These are phyloP conservation scores for Chrysocyon brachyurus DNA, from an alignment of 2,797 vertebrate species.

Conservation along the genomic window DNA sequence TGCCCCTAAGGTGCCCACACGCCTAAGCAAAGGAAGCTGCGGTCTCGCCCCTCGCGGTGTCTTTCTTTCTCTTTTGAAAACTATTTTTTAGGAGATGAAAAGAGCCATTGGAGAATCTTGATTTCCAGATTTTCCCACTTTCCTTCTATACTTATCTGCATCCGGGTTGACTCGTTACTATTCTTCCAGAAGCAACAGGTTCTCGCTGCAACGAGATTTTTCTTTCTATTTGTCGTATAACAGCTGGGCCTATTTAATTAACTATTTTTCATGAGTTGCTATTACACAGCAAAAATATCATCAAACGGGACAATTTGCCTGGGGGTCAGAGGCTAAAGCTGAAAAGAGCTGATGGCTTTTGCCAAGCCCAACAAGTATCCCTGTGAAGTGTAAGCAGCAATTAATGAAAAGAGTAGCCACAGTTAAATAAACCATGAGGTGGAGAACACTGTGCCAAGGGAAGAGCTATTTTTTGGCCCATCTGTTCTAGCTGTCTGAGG, in stretches of 20 bases:
- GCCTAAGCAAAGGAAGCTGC: too few relatives aligned
- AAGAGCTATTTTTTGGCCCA: background rate
- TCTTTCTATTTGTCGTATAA: background rate
- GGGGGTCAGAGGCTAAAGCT: constrained; percentile 36
- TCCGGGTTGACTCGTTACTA: background rate
- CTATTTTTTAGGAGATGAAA: background rate
- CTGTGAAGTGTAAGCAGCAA: constrained; percentile 50
- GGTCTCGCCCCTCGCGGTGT: background rate
- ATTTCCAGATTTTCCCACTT: background rate
- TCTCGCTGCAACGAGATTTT: background rate
- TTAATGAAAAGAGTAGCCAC: constrained; percentile 63
- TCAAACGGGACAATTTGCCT: constrained; percentile 53
- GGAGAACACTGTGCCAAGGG: background rate
- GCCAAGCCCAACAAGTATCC: constrained; percentile 65
- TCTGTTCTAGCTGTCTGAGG: background rate
- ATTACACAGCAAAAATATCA: constrained; percentile 29
- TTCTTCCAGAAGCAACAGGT: constrained; percentile 14
- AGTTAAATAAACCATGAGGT: constrained; percentile 49
- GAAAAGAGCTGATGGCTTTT: constrained; percentile 15
- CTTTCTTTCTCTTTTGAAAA: background rate
- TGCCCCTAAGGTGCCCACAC: background rate
- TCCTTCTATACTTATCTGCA: background rate
- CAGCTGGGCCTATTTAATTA: constrained; percentile 6
- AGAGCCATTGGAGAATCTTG: background rate
- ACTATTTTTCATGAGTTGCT: constrained; percentile 8